These are phyloP conservation scores for Agrypnus murinus DNA, from an alignment of 2,888 invertebrate species.

Conservation along the genomic window DNA sequence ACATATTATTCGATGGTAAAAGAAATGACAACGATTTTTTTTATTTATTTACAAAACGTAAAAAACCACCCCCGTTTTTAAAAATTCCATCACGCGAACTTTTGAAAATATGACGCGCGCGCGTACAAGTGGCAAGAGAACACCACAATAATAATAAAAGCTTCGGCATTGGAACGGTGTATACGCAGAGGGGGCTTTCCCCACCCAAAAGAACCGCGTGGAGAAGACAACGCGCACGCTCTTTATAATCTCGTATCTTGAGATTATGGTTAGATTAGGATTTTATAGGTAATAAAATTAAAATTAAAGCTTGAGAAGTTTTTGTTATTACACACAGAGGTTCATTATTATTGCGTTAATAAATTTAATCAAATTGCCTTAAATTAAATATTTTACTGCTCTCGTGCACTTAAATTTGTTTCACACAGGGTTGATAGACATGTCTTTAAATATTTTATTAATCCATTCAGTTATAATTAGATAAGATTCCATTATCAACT, in stretches of 20 bases:
- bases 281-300: slow-evolving; percentile 27
- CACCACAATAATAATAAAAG: slow-evolving; percentile 43
- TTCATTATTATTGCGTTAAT: too few species aligned
- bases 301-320: neutral
- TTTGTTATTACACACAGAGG: too few species aligned
- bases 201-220: slow-evolving; percentile 58
- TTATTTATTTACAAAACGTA: too few species aligned
- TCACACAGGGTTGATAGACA: too few species aligned
- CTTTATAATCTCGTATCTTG: slow-evolving; percentile 32
- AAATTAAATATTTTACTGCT: too few species aligned
- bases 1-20: neutral
- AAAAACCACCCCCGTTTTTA: slow-evolving; percentile 19
- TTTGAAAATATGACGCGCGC: slow-evolving; percentile 48
- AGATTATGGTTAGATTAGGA: slow-evolving; percentile 29
- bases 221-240: slow-evolving; percentile 56
- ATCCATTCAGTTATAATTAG: too few species aligned
- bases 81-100: slow-evolving; percentile 23
- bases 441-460: too few species aligned
- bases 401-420: too few species aligned
- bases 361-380: too few species aligned
- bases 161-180: slow-evolving; percentile 39
- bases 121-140: slow-evolving; percentile 48
- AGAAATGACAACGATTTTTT: neutral
- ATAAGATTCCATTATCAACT: too few species aligned
- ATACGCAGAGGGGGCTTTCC: slow-evolving; percentile 51